Evolutionary conservation across 1,140 invertebrate species (phyloP), one percentile per base, ranked within the genome.

Genomic region (Zaprionus lachaisei): DNA sequence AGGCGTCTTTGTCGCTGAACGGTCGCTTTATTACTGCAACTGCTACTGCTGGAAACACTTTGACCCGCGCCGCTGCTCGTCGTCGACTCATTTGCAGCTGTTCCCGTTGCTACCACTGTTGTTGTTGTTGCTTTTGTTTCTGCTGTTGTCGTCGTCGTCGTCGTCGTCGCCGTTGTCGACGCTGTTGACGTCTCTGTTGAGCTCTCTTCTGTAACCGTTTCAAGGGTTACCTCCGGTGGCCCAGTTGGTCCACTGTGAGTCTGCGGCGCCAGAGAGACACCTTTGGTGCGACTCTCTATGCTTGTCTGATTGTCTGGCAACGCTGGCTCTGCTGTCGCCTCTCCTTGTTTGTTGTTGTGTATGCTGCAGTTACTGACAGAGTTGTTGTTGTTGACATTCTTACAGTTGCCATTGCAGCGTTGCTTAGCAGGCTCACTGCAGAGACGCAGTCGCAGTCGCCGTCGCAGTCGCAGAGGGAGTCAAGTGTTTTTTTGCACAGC

Each of bases 1-100:
- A 96, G 95, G 85, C 95, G 95, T 93, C 95, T 94, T 94, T 92
- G 90, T 91, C 90, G 86, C 77, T 91, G 87, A 79, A 86, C 81
- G 87, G 90, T 91, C 84, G 91, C 89, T 91, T 91, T 92, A 89
- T 92, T 92, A 92, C 90, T 91, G 81, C 80, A 80, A 83, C 90
- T 92, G 87, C 86, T 91, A 90, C 90, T 91, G 81, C 86, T 89
- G 83, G 79, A 80, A 81, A 74, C 84, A 85, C 82, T 83, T 56
- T 80, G 79, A 73, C 68, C 76, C 47, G 73, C 77, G 68, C 24
- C 26, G 65, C 38, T 70, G 28, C 41, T n/a, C 55, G 31, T 28
- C 5, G 34, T 62, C 20, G 34, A 26, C 56, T 22, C 17, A 20
- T 12, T n/a, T 73, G 68, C 24, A 12, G 61, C 38, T 70, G 61